Evolutionary conservation across 2,113 vertebrate species (phyloP), one percentile per base, ranked within the genome.

Genomic region (Hucho hucho): DNA sequence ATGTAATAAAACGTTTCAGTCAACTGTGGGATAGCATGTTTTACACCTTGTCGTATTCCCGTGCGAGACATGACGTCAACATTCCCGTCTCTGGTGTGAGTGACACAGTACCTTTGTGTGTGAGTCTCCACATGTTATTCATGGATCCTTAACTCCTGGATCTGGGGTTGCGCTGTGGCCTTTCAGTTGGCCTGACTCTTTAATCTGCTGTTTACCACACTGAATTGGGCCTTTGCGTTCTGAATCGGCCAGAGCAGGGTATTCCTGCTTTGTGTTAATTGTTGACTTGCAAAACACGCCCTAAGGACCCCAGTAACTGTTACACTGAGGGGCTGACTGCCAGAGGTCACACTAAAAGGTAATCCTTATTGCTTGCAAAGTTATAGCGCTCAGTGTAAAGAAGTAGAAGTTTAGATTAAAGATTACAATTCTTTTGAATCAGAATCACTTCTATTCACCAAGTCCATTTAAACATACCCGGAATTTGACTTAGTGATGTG

Each of bases 91-190:
- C 74, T 3, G 64, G 78, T 64, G 70, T 77, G 72, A 81, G 64
- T 84, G 83, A 87, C 82, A 83, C 79, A 14, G 61, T 70, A 81
- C 72, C 83, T 88, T 89, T 86, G 89, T 91, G 59, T 85, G 49
- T 59, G 73, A 84, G 79, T 90, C 73, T 66, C 83, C 79, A 74
- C 74, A 70, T 84, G 78, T 84, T 85, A 86, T 91, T 92, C 86
- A 88, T 70, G 64, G 75, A 46, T 46, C 84, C 88, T 91, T 88
- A 87, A 86, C 87, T 87, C 78, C 77, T 3, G 70, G 77, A 76
- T 70, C 81, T 4, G 37, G 71, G 70, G 70, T 73, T 71, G 73
- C 24, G 69, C 22, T 25, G 67, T 18, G 64, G 77, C 77, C 78
- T 87, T 85, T 87, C 79, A 83, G 37, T 76, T 58, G 67, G 76